A percentile compares a stretch with the other conserved stretches of the same genome.
phyloP scores from a whole-genome alignment of 2,888 invertebrate genomes.

The Monoplex corrugatus region DNA sequence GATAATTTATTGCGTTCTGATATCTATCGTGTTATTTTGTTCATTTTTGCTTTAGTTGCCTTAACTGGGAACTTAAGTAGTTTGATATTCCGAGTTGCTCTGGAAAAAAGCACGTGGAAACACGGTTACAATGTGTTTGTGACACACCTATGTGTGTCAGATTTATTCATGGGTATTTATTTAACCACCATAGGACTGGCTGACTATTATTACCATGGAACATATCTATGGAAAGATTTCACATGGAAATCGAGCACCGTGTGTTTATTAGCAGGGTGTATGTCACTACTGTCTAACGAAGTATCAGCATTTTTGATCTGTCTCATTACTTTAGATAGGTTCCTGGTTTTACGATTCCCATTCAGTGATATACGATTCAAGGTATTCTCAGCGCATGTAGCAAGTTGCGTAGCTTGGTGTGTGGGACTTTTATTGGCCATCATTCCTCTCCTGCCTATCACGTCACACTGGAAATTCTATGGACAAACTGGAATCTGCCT shows the following conservation, averaged over 20 bases:
- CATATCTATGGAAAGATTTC: background rate
- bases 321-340: conserved; percentile 5
- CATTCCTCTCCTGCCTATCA: conserved; percentile 10
- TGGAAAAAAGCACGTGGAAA: background rate
- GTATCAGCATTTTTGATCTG: background rate
- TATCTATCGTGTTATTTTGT: conserved; percentile 20
- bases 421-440: background rate
- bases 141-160: background rate
- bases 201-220: background rate
- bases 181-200: background rate
- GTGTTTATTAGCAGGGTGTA: background rate
- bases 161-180: conserved; percentile 6
- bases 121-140: background rate
- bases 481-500: conserved; percentile 21
- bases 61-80: background rate
- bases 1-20: conserved; percentile 33
- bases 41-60: conserved; percentile 16
- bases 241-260: background rate
- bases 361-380: background rate
- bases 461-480: conserved; percentile 26
- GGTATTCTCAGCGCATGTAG: background rate
- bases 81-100: background rate
- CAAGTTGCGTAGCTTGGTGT: background rate
- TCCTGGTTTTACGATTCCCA: background rate
- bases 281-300: background rate